phyloP scores from a whole-genome alignment of 2,113 vertebrate genomes.

The Procapra przewalskii region DNA sequence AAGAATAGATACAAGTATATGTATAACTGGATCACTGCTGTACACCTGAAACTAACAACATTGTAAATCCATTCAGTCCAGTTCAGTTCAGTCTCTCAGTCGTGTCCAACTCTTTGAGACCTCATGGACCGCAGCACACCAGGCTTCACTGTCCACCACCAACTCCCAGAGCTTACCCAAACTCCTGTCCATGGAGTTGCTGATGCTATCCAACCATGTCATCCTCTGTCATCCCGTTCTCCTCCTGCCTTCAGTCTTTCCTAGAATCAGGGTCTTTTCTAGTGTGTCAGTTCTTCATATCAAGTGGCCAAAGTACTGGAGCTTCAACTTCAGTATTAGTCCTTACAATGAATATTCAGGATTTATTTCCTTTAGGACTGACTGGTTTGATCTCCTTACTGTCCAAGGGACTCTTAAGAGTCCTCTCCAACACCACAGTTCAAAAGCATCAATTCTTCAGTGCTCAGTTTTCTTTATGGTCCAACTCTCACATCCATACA shows the following conservation, averaged over 20 bases:
- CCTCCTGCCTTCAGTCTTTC: not conserved
- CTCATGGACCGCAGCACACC: accelerated
- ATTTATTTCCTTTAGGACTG: not conserved
- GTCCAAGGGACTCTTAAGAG: not conserved
- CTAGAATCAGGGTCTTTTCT: not conserved
- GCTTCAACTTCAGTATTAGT: not conserved
- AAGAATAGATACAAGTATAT: not conserved
- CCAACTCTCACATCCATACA: not conserved
- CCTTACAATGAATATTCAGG: not conserved
- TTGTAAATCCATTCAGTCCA: not conserved
- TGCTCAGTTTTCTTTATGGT: not conserved
- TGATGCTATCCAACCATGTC: not conserved
- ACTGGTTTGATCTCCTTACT: not conserved
- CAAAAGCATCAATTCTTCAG: not conserved
- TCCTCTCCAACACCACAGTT: not conserved
- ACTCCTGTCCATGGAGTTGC: not conserved
- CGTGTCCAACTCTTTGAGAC: not conserved
- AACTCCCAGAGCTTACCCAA: not conserved
- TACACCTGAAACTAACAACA: not conserved
- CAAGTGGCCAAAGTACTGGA: not conserved
- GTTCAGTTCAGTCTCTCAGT: not conserved
- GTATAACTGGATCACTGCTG: not conserved
- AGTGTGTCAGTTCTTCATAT: not conserved
- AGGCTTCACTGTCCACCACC: not conserved
- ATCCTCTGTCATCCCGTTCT: not conserved